Evolutionary conservation across 1,140 invertebrate genomes (phyloP).

Genomic region (Drosophila nebulosa): DNA sequence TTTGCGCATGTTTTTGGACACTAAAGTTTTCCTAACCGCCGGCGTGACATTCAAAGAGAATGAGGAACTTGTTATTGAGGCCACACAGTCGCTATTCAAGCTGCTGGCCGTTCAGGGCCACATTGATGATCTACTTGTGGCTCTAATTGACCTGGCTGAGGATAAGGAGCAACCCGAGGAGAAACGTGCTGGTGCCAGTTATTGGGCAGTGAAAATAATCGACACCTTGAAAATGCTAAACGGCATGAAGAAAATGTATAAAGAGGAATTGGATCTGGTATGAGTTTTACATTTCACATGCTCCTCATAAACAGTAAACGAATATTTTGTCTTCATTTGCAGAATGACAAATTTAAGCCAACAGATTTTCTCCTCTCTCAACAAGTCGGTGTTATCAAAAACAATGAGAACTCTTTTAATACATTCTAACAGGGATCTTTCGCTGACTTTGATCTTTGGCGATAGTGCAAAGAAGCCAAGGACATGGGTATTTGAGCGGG

Average conservation of each 20-base stretch:
- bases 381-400: constrained; percentile 43
- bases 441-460: constrained; percentile 60
- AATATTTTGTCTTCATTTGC: not conserved
- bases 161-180: constrained; percentile 26
- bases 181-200: constrained; percentile 53
- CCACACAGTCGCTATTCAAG: constrained; percentile 60
- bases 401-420: constrained; percentile 43
- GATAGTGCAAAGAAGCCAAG: constrained; percentile 57
- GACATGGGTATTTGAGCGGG: constrained; percentile 56
- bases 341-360: constrained; percentile 54
- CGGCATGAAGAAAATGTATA: constrained; percentile 71
- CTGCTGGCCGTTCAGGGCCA: constrained; percentile 62
- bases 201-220: constrained; percentile 66
- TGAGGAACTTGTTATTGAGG: constrained; percentile 45
- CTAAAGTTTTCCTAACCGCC: constrained; percentile 58
- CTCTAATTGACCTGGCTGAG: constrained; percentile 57
- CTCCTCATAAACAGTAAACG: not conserved
- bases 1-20: constrained; percentile 44
- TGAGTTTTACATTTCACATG: not conserved
- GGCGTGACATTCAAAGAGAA: constrained; percentile 27
- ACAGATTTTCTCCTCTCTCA: constrained; percentile 50
- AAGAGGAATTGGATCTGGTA: constrained; percentile 68
- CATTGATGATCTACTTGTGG: constrained; percentile 61
- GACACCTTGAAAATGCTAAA: constrained; percentile 58
- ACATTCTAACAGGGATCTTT: constrained; percentile 56